Evolutionary conservation across 1,140 invertebrate genomes (phyloP).

Genomic region (Reticulitermes speratus): DNA sequence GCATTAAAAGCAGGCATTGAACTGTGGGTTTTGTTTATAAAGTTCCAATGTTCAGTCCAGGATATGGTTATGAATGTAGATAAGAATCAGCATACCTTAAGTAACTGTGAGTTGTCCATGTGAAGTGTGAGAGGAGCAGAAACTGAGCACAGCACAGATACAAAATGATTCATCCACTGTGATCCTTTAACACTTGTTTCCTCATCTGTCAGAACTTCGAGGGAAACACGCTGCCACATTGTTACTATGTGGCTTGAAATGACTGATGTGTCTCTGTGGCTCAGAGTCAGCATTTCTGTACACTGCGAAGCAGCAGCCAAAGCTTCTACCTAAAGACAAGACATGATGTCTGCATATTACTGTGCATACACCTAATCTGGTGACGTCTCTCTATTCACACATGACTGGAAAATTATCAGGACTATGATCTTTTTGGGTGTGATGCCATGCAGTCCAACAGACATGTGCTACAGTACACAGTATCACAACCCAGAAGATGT

Average conservation of each 20-base stretch:
- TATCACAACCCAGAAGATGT: neutral
- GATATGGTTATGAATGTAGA: too few relatives aligned
- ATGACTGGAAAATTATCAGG: too few relatives aligned
- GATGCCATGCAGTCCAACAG: neutral
- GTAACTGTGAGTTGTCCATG: neutral
- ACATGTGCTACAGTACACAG: neutral
- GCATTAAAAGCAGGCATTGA: too few relatives aligned
- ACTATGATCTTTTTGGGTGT: too few relatives aligned
- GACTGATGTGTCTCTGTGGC: neutral
- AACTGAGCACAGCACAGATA: neutral
- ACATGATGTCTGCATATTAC: neutral
- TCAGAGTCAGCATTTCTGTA: neutral
- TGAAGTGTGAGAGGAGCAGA: neutral
- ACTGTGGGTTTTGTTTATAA: too few relatives aligned
- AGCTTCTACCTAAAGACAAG: neutral
- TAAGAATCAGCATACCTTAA: neutral
- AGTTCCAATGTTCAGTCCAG: too few relatives aligned
- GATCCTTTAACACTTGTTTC: neutral
- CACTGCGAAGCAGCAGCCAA: neutral
- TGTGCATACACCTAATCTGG: neutral
- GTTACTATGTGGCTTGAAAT: neutral
- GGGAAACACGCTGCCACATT: neutral
- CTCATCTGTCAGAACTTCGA: neutral
- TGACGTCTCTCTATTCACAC: neutral
- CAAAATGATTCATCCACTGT: constrained; percentile 1